Percentiles rank a stretch among this genome's conserved stretches.
phyloP scores from a whole-genome alignment of 1,140 invertebrate species.

The Cyclargus thomasi region DNA sequence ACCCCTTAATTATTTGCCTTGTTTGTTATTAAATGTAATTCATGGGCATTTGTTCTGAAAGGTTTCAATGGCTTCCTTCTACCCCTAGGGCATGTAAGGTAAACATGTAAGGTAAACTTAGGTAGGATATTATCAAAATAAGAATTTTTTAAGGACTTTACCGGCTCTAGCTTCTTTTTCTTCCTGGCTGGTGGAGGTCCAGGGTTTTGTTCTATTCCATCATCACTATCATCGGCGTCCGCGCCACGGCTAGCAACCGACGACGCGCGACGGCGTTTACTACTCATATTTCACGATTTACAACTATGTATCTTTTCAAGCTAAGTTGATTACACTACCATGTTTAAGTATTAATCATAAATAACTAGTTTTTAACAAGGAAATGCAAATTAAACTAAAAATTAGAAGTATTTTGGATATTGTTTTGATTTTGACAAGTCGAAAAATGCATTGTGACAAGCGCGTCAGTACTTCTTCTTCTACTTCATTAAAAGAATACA shows the following conservation, averaged over 20 bases:
- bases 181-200: slow-evolving; percentile 65
- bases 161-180: slow-evolving; percentile 68
- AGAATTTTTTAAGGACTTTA: slow-evolving; percentile 28
- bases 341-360: not conserved
- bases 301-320: not conserved
- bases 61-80: too few species aligned
- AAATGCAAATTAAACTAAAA: not conserved
- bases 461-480: not conserved
- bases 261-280: slow-evolving; percentile 80
- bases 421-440: not conserved
- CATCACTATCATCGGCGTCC: slow-evolving; percentile 67
- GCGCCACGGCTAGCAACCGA: slow-evolving; percentile 81
- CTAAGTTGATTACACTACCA: not conserved
- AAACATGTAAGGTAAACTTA: not conserved
- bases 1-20: too few species aligned
- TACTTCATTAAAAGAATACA: not conserved
- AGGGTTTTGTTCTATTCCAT: slow-evolving; percentile 54
- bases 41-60: too few species aligned
- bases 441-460: not conserved
- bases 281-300: slow-evolving; percentile 37
- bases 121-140: not conserved
- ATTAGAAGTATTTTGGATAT: not conserved
- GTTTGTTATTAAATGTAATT: too few species aligned
- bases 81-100: too few species aligned
- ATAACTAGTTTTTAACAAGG: not conserved